Base-by-base conservation (phyloP, 2,888 invertebrate genomes). In the Drosophila subquinaria region DNA sequence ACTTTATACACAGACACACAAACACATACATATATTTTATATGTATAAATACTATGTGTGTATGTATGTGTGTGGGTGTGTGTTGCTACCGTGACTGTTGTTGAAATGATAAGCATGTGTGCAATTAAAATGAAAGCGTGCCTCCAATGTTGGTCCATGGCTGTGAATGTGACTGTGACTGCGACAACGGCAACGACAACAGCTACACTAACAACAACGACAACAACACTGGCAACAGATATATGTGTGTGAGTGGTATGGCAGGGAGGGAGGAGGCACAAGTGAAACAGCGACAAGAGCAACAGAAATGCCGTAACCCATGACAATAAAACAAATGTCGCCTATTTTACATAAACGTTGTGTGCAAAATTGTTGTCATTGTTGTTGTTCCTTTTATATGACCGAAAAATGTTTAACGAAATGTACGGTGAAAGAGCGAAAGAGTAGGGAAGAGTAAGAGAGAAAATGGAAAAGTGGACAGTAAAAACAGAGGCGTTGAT, bases 41-140 rank as follows among this genome's bases (percentile, higher is more conserved):
- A 51, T 45, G 40, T 47, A 52, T 56, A 57, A 38, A 48, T 36
- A 51, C 17, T 38, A 15, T 30, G 23, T 42, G 9, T 69, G 10
- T 66, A n/a, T 38, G n/a, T 51, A 5, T 50, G 11, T 63, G 36
- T 45, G 33, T 36, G 33, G 45, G 27, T 55, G 42, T 52, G 40
- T 55, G 38, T 13, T 38, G 40, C 53, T 69, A 69, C 59, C 64
- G 79, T 61, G 61, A 64, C 86, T 88, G 84, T 76, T 81, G 89
- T 81, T 89, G 82, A 87, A 87, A 89, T 89, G 88, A 89, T 89
- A 89, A 89, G 89, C 85, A 86, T 89, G 85, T 89, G 85, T 87
- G 89, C 85, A 86, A 86, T 86, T 86, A 86, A 86, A 89, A 87
- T 89, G 88, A 87, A 84, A 86, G 89, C 88, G 88, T 89, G 87